Evolutionary conservation across 2,797 vertebrate genomes (phyloP).

Genomic region (Schizothorax lantsangensis): DNA sequence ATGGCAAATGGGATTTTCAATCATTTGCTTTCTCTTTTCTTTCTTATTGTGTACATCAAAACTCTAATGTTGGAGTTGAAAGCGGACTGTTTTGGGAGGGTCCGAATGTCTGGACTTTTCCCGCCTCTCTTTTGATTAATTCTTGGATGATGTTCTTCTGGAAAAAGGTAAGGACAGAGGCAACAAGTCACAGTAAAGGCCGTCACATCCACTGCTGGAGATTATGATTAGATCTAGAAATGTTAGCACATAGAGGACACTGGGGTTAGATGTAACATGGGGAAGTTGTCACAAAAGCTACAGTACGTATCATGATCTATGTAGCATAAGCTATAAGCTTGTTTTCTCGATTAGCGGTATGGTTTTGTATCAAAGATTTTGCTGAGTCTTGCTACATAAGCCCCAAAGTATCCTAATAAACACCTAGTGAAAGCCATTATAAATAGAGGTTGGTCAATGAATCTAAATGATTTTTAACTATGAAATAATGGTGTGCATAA

Average conservation of each 20-base stretch:
- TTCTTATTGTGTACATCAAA: slow-evolving; percentile 38
- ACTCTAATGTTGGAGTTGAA: slow-evolving; percentile 17
- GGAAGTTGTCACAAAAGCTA: not conserved
- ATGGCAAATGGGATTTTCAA: slow-evolving; percentile 64
- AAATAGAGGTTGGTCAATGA: not conserved
- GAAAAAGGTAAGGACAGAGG: slow-evolving; percentile 35
- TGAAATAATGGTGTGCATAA: not conserved
- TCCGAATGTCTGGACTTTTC: slow-evolving; percentile 16
- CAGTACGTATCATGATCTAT: not conserved
- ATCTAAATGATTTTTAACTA: not conserved
- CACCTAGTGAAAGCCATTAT: not conserved
- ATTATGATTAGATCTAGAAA: not conserved
- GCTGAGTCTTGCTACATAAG: not conserved
- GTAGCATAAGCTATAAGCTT: not conserved
- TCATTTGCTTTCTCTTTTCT: slow-evolving; percentile 44
- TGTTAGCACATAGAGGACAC: not conserved
- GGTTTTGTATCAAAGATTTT: not conserved
- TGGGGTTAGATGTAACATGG: not conserved
- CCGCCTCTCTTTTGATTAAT: not conserved
- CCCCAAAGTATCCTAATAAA: not conserved
- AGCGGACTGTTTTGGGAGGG: slow-evolving; percentile 29
- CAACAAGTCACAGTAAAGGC: not conserved
- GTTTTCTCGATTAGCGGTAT: not conserved
- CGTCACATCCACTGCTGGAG: not conserved
- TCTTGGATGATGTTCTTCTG: slow-evolving; percentile 22